phyloP scores from a whole-genome alignment of 2,797 vertebrate genomes.

The Rhyacichthys aspro region DNA sequence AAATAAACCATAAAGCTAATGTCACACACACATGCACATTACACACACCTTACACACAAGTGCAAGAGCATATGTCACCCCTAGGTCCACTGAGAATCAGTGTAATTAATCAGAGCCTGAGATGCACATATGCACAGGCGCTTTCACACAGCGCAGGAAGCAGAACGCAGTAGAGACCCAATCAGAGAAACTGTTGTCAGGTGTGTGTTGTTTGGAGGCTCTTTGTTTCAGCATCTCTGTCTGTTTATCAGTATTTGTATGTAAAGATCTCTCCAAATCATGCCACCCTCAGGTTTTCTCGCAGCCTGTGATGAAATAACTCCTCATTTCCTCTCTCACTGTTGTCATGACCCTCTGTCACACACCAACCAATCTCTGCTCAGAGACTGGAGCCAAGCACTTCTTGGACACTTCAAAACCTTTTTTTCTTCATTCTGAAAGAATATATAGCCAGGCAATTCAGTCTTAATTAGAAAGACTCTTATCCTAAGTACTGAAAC shows the following conservation, averaged over 20 bases:
- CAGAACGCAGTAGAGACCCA: constrained; percentile 32
- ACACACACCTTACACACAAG: constrained; percentile 43
- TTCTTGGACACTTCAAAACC: constrained; percentile 81
- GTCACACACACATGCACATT: constrained; percentile 4
- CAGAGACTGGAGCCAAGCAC: constrained; percentile 84
- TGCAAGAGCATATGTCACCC: constrained; percentile 73
- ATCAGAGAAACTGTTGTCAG: constrained; percentile 32
- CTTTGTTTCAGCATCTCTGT: not conserved
- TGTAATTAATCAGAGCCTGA: constrained; percentile 76
- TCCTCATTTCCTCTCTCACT: constrained; percentile 22
- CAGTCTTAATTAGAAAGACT: constrained; percentile 93
- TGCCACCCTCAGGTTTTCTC: not conserved
- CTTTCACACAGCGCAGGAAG: constrained; percentile 32
- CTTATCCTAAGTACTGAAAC: constrained; percentile 92
- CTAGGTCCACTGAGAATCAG: constrained; percentile 66
- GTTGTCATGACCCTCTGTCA: constrained; percentile 51
- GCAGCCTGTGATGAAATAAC: constrained; percentile 15
- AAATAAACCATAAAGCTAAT: constrained; percentile 28
- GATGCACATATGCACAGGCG: constrained; percentile 44
- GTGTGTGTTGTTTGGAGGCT: constrained; percentile 17
- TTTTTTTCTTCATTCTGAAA: constrained; percentile 85
- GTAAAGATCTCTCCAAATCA: constrained; percentile 1
- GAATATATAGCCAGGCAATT: constrained; percentile 90
- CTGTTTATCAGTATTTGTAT: constrained; percentile 19
- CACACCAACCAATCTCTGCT: constrained; percentile 81